Evolutionary conservation across 2,888 invertebrate genomes (phyloP).

Genomic region (Acanthosepion pharaonis): DNA sequence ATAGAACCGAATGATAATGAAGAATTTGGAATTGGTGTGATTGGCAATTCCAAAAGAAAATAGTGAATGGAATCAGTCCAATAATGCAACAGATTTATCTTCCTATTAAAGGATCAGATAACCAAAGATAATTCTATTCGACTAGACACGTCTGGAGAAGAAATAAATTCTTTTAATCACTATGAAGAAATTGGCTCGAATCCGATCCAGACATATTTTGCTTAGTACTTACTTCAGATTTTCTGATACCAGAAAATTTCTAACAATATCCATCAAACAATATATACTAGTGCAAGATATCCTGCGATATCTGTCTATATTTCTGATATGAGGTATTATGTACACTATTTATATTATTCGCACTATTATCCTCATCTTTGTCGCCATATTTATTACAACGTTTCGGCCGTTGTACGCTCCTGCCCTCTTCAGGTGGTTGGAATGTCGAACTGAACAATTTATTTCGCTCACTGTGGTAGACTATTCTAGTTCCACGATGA

Average conservation of each 20-base stretch:
- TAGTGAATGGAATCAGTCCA: background rate
- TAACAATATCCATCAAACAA: background rate
- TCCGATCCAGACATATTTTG: background rate
- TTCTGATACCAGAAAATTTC: background rate
- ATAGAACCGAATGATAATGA: background rate
- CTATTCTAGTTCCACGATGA: no score
- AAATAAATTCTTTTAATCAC: slow-evolving; percentile 18
- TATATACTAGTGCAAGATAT: background rate
- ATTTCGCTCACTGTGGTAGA: no score
- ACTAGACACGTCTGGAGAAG: background rate
- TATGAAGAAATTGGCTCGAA: background rate
- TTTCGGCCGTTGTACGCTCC: no score
- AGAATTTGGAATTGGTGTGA: background rate
- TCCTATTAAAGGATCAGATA: background rate
- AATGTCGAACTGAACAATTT: no score
- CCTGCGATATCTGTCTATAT: no score
- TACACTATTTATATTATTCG: no score
- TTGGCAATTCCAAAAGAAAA: background rate
- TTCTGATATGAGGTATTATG: no score
- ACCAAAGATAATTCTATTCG: background rate
- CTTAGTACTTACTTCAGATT: background rate
- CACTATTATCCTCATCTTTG: no score
- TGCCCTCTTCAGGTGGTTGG: no score
- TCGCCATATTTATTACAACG: no score
- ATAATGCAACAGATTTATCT: background rate